A percentile compares a stretch with the other conserved stretches of the same genome.
Evolutionary conservation across 2,113 vertebrate species (phyloP).

Genomic region (Gadus macrocephalus): DNA sequence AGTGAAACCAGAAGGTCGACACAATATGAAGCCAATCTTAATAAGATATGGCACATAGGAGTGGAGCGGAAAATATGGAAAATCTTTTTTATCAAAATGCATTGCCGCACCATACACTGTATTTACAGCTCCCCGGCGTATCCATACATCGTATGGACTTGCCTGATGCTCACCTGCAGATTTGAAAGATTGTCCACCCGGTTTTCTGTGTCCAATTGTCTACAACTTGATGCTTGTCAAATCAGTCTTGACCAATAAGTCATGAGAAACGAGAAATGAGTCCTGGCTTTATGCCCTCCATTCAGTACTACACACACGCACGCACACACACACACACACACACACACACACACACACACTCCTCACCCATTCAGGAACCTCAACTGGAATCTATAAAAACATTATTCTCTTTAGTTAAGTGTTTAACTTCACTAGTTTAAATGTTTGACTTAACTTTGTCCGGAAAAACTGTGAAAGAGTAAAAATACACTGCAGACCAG

Average conservation of each 20-base stretch:
- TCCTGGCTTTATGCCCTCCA: conserved; percentile 20
- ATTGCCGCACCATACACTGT: conserved; percentile 39
- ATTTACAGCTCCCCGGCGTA: conserved; percentile 45
- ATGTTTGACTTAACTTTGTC: too few species aligned
- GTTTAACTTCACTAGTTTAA: too few species aligned
- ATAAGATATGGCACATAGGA: conserved; percentile 33
- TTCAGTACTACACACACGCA: too few species aligned
- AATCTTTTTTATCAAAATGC: conserved; percentile 21
- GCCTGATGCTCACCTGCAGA: conserved; percentile 36
- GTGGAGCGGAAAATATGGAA: conserved; percentile 46
- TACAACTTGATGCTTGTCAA: conserved; percentile 7
- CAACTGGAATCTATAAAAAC: too few species aligned
- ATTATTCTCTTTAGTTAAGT: too few species aligned
- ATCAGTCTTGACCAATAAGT: conserved; percentile 29
- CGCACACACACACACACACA: too few species aligned
- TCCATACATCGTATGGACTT: conserved; percentile 24
- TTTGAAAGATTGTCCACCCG: conserved; percentile 31
- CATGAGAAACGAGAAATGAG: conserved; percentile 12
- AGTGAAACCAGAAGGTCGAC: conserved; percentile 55
- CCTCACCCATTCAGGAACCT: too few species aligned
- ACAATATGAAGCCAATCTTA: conserved; percentile 42
- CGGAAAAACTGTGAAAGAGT: too few species aligned
- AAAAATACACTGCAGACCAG: too few species aligned
- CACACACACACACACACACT: too few species aligned
- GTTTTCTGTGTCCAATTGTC: conserved; percentile 25